Percentiles rank a stretch among this genome's conserved stretches.
Conservation (phyloP, 2,888 invertebrate species). For the Leptarthrus brevirostris region DNA sequence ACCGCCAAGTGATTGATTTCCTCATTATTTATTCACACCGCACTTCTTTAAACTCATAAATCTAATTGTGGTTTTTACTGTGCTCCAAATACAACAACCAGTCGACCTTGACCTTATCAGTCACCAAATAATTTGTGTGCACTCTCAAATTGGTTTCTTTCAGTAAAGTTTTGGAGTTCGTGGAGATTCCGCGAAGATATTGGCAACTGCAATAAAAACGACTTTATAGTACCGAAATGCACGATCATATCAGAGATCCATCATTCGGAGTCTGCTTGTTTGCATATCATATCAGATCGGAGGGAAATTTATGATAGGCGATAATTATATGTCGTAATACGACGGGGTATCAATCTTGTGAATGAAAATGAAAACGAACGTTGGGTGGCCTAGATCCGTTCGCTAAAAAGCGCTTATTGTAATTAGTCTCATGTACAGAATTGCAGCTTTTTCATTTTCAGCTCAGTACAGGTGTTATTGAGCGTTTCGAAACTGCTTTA, state of each 20-base stretch:
- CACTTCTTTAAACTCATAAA: constrained; percentile 29
- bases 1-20: not conserved
- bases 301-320: constrained; percentile 36
- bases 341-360: constrained; percentile 15
- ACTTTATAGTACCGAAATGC: not conserved
- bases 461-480: constrained; percentile 19
- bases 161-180: constrained; percentile 6
- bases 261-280: not conserved
- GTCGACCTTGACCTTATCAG: constrained; percentile 36
- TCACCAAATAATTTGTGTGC: not conserved
- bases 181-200: not conserved
- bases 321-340: constrained; percentile 28
- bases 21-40: constrained; percentile 25
- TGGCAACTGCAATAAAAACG: not conserved
- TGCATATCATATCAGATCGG: constrained; percentile 14
- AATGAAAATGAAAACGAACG: constrained; percentile 26
- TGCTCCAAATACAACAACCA: constrained; percentile 20
- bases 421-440: constrained; percentile 9
- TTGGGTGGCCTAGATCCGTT: constrained; percentile 26
- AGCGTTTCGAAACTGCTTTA: constrained; percentile 28
- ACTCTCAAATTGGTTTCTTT: not conserved
- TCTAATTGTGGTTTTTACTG: constrained; percentile 6
- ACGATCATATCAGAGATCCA: not conserved
- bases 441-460: constrained; percentile 27
- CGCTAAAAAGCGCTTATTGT: constrained; percentile 16